Conservation (phyloP, 2,113 vertebrate genomes). For the Climacteris rufus region DNA sequence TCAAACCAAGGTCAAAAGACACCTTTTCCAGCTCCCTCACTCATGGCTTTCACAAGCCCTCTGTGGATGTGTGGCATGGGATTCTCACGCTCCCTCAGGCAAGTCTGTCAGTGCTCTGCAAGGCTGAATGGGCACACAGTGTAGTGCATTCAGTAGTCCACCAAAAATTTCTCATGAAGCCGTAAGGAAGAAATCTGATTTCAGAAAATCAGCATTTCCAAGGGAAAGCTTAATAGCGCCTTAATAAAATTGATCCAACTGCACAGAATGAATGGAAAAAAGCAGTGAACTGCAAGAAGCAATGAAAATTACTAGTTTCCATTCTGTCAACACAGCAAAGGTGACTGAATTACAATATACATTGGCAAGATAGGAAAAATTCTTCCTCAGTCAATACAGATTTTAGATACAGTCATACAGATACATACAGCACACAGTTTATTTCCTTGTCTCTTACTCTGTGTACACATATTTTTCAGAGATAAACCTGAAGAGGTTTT, state of each 20-base stretch:
- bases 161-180: not conserved
- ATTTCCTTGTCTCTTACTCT: not conserved
- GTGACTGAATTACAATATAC: not conserved
- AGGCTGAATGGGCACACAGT: fast-evolving
- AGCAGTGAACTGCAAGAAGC: not conserved
- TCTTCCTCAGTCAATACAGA: not conserved
- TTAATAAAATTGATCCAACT: not conserved
- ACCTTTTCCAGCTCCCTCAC: not conserved
- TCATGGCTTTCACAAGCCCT: not conserved
- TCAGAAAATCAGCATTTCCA: not conserved
- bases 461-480: not conserved
- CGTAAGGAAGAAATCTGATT: not conserved
- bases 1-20: not conserved
- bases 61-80: not conserved
- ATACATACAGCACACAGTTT: not conserved
- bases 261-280: not conserved
- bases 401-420: not conserved
- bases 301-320: not conserved
- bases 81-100: not conserved
- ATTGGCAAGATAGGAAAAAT: not conserved
- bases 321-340: not conserved
- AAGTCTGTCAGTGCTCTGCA: not conserved
- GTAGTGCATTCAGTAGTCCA: not conserved
- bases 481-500: not conserved
- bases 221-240: not conserved